Percentiles rank a stretch among this genome's conserved stretches.
phyloP scores from a whole-genome alignment of 2,113 vertebrate genomes.

The Emydocephalus ijimae region DNA sequence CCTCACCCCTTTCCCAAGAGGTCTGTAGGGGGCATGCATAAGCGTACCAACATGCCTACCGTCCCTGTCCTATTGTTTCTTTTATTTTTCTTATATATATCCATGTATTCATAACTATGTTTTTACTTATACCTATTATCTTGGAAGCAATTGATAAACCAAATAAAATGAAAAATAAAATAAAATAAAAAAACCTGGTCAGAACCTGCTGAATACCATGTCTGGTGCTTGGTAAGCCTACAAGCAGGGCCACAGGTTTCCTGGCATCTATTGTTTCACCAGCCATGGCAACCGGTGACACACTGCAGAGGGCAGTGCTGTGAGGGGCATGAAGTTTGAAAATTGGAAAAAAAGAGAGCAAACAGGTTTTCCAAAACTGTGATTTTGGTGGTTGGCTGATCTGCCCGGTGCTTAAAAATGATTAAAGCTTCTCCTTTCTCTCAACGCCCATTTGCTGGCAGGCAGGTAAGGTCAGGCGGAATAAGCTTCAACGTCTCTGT shows the following conservation, averaged over 20 bases:
- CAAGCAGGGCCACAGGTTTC: neutral
- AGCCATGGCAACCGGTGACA: too few relatives aligned
- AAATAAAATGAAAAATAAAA: too few relatives aligned
- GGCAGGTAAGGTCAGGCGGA: constrained; percentile 65
- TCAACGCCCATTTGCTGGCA: constrained; percentile 63
- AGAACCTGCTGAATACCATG: too few relatives aligned
- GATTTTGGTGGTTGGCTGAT: constrained; percentile 59
- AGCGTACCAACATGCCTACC: too few relatives aligned
- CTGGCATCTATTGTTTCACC: neutral
- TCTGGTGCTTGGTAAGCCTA: neutral
- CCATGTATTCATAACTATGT: too few relatives aligned
- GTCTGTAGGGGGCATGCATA: too few relatives aligned
- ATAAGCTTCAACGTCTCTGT: constrained; percentile 50
- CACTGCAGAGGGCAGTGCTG: neutral
- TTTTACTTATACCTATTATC: too few relatives aligned
- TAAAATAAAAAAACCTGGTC: too few relatives aligned
- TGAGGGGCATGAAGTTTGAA: constrained; percentile 3
- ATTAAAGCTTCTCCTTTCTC: constrained; percentile 44
- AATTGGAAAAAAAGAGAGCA: constrained; percentile 40
- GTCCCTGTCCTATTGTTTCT: too few relatives aligned
- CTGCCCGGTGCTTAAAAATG: constrained; percentile 41
- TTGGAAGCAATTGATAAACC: too few relatives aligned
- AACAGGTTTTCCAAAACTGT: constrained; percentile 61
- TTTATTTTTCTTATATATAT: too few relatives aligned
- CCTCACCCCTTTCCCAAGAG: too few relatives aligned